Base-by-base conservation (phyloP, 1,140 invertebrate species). In the Drosophila ironensis region DNA sequence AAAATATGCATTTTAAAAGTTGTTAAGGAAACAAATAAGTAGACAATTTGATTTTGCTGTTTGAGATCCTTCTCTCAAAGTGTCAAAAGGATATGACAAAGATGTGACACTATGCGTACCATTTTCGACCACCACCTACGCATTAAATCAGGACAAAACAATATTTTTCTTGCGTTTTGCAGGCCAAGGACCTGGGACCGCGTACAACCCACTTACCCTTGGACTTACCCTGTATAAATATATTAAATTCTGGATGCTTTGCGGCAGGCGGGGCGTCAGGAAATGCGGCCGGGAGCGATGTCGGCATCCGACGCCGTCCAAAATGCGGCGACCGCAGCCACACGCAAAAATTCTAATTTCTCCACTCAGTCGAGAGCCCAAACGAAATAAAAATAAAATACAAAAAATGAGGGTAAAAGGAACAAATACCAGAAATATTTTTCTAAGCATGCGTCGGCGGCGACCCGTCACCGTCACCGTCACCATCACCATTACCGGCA, bases 381-480 rank as follows among this genome's bases (percentile, higher is more conserved):
- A 63, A 63, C 19, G 50, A 44, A 59, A 28, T 20, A 20, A 20
- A 38, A 47, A 52, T 7, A 33, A 41, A 24, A 24, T 14, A 60
- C 33, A 35, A 0, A 24, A 60, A 53, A 33, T 24, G 40, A 20
- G 52, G 51, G 22, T 25, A 54, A 38, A 45, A 59, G 60, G 48
- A 52, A 74, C n/a, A 86, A 86, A 80, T 84, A 68, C 71, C 80
- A 86, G 80, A 84, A 86, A 86, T 86, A 86, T 86, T 86, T 86
- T 86, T 86, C 80, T 80, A 86, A 87, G 71, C 80, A 67, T 67
- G 74, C 73, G 66, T 73, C 59, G 46, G 48, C 59, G 46, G 48
- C 57, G 41, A 52, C 66, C 67, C 67, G 17, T 70, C 56, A 67
- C 27, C 63, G 27, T 54, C 59, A 51, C 44, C 61, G 37, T 50